Evolutionary conservation across 2,888 invertebrate species (phyloP), one percentile per base, ranked within the genome.

Genomic region (Cartodere bifasciata): DNA sequence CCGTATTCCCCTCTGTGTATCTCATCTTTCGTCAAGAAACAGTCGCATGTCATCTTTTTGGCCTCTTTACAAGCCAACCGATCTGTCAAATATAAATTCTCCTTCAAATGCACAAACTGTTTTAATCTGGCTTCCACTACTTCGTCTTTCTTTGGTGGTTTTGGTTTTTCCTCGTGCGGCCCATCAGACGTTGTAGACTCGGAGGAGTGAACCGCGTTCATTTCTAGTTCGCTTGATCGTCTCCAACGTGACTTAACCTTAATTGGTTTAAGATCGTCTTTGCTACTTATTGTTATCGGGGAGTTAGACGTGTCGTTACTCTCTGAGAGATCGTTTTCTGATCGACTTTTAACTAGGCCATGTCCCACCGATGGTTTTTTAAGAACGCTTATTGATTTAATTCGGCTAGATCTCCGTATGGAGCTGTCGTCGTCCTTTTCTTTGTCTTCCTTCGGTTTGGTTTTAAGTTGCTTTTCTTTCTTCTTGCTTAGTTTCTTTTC

Each of bases 11-110:
- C 90, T 34, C 79, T 66, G 23, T 73, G 72, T 40, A 85, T 68
- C 53, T 95, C 95, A 45, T 92, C 92, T 53, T 80, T 76, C 3
- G 85, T 84, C 42, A 92, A 68, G 51, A 85, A 83, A 58, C 95
- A 97, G 60, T 95, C 95, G 60, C 95, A 95, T 16, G 81, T 74
- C 94, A 95, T 94, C 46, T 86, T 76, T 44, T 83, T 82, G 1
- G 87, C 85, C 57, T 94, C 91, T 53, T 85, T 90, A 58, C 85
- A 88, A 35, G 79, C 75, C 56, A 81, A 81, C 55, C 87, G 72
- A 43, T 87, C 87, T 21, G 74, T 73, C 37, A 85, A 68, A 62
- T 90, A 92, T 39, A 82, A 70, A 64, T 92, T 92, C 54, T 91
- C 90, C 30, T 74, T 74, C 28, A 92, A 70, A 46, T 76, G 72